Evolutionary conservation across 2,888 invertebrate species (phyloP), one percentile per base, ranked within the genome.

Genomic region (Archaeoteleia sp.): DNA sequence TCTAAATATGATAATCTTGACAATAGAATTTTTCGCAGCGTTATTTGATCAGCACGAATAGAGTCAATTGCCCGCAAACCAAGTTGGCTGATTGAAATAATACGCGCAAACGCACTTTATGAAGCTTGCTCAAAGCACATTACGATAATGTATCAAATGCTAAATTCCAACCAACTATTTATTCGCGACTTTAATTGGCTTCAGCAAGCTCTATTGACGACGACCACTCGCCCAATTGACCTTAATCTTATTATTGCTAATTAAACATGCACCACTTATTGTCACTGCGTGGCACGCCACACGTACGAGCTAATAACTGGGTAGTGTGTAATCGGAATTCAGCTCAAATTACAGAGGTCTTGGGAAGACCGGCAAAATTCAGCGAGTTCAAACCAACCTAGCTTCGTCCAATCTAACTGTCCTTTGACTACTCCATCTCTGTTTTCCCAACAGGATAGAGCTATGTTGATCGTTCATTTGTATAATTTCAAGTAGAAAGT

Each of bases 181-280:
- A 67, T 62, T 67, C 57, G 62, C 61, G 62, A 53, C 62, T 67
- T 67, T 62, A 67, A 67, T 62, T 67, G 57, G 51, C 62, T 67
- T 53, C 58, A 45, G 51, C 53, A 53, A 58, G 40, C 54, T 54
- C 53, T 54, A 68, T 63, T 68, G 68, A 58, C 54, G 57, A 68
- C 63, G 60, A 60, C 68, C 55, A 68, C 63, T 63, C 60, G 60
- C 58, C 55, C 68, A 65, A 63, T 65, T 60, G 63, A 63, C 63
- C 68, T 69, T 68, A 68, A 68, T 68, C 63, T 53, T 65, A 69
- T 69, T 63, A 63, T 60, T 60, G 68, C 63, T 69, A 65, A 69
- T 63, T 69, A 63, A 69, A 69, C 68, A 60, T 67, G 61, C 57
- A 62, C 62, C 57, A 67, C 62, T 67, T 67, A 67, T 67, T 67